Conservation (phyloP, 2,113 vertebrate species). For the Hyperopisus bebe region DNA sequence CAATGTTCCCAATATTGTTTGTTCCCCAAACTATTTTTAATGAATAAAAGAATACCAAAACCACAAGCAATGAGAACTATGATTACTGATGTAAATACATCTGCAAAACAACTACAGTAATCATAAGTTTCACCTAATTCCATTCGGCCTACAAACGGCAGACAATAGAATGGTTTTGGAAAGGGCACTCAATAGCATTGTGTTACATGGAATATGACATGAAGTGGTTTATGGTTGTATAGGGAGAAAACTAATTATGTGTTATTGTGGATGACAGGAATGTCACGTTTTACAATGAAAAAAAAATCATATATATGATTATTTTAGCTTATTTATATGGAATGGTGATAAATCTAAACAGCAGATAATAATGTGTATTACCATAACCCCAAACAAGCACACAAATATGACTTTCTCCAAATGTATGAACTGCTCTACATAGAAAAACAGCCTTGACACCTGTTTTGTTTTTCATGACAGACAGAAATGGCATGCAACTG, state of each 20-base stretch:
- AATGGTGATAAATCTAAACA: neutral
- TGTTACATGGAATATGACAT: neutral
- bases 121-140: neutral
- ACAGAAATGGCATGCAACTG: neutral
- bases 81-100: neutral
- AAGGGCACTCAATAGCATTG: neutral
- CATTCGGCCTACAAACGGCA: neutral
- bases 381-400: neutral
- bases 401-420: neutral
- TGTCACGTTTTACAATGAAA: neutral
- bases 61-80: neutral
- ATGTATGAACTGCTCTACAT: neutral
- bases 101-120: neutral
- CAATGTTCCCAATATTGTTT: neutral
- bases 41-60: neutral
- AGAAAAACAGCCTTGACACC: neutral
- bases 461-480: constrained; percentile 13
- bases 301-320: too few relatives aligned
- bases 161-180: neutral
- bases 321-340: neutral
- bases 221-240: neutral
- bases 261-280: neutral
- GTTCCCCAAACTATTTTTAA: neutral
- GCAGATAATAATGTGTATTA: neutral
- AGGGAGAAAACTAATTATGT: constrained; percentile 1